Base-by-base conservation (phyloP, 2,888 invertebrate species). In the Ichneumoninae sp. region DNA sequence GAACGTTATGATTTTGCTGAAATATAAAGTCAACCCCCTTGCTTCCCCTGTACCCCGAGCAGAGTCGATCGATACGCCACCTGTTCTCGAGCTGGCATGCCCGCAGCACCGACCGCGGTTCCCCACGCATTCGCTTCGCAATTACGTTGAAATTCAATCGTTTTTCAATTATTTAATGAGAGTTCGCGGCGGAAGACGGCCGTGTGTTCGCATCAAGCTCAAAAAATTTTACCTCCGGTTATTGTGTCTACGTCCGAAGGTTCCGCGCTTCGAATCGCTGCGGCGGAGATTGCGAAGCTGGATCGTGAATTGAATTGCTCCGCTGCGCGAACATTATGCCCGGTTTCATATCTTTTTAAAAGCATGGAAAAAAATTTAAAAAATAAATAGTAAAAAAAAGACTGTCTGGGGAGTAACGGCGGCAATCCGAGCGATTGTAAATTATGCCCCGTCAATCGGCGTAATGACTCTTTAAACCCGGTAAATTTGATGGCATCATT, bases 111-210 rank as follows among this genome's bases (percentile, higher is more conserved):
- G n/a, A 4, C 40, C 33, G 40, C 33, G 44, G n/a, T 47, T 19
- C 19, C 50, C 65, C 47, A 52, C 65, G 65, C 65, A n/a, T 68
- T 62, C 62, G 19, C 36, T 74, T 75, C 40, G 69, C 79, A 71
- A 75, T 79, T 83, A 83, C 62, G 60, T 44, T 70, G 62, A 74
- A 79, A 79, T 79, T 75, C 79, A 74, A 83, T 83, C 82, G 79
- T 79, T 83, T 79, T 83, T 68, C 74, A 70, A 83, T 83, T 83
- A 79, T 70, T 74, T 79, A 83, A 75, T 70, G 75, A 62, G 75
- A 62, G 69, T 60, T 69, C 52, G 13, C 60, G 62, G 57, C 47
- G 52, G 36, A 76, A 76, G 75, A 70, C 81, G 44, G 72, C 72
- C 44, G 60, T 66, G 30, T 19, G 57, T 44, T 69, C 30, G 62